Conservation (phyloP, 1,140 invertebrate species). For the Lanistes nyassanus region DNA sequence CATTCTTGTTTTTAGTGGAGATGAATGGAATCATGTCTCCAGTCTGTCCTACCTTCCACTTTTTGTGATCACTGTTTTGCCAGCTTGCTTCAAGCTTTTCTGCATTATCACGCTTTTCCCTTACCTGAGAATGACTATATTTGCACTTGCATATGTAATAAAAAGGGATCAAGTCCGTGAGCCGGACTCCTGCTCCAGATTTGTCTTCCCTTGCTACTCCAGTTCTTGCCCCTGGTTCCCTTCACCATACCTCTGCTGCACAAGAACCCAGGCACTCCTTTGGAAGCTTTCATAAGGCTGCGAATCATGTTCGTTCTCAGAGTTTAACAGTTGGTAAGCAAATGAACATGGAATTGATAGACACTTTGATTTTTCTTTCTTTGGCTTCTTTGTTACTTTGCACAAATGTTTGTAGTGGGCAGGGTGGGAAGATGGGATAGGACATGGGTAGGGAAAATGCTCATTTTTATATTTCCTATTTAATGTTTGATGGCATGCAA, state of each 20-base stretch:
- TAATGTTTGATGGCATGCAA: no score
- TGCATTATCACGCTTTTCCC: background rate
- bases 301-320: conserved; percentile 25
- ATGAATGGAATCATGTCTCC: no score
- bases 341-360: background rate
- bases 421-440: no score
- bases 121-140: background rate
- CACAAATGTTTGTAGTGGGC: no score
- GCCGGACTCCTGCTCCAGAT: conserved; percentile 5
- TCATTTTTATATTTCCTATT: no score
- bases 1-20: no score
- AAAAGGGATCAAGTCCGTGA: no score
- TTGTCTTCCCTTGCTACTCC: conserved; percentile 22
- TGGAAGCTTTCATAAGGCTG: conserved; percentile 9
- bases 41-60: no score
- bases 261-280: conserved; percentile 11
- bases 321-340: conserved; percentile 33
- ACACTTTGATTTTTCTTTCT: no score
- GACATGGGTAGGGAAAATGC: no score
- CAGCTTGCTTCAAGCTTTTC: background rate
- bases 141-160: background rate
- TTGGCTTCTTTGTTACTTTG: no score
- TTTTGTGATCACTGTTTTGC: background rate
- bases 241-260: background rate
- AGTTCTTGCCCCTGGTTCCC: conserved; percentile 5